Conservation (phyloP, 2,888 invertebrate genomes). For the Dorcus hopei region DNA sequence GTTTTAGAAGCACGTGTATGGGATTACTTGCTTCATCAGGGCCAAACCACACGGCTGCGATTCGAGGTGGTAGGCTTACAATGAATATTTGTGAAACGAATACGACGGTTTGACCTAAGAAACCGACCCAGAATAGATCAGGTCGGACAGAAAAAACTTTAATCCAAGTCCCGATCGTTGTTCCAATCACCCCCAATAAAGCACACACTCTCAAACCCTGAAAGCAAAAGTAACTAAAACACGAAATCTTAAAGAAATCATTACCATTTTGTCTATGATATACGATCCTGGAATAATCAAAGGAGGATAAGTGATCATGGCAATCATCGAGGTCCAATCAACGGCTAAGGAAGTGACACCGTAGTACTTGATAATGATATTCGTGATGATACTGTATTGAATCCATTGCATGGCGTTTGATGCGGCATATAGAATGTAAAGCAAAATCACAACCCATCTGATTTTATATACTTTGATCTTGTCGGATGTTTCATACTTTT, state of each 20-base stretch:
- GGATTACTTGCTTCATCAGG: slow-evolving; percentile 79
- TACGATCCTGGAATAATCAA: slow-evolving; percentile 94
- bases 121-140: slow-evolving; percentile 79
- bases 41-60: slow-evolving; percentile 97
- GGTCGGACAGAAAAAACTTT: slow-evolving; percentile 82
- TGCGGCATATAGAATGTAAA: slow-evolving; percentile 87
- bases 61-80: slow-evolving; percentile 81
- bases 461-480: slow-evolving; percentile 49
- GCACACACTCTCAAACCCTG: slow-evolving; percentile 80
- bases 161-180: slow-evolving; percentile 83
- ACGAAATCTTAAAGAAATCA: not conserved
- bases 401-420: slow-evolving; percentile 95
- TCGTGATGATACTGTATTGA: slow-evolving; percentile 88
- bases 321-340: slow-evolving; percentile 95
- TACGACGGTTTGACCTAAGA: slow-evolving; percentile 83
- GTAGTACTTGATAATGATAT: slow-evolving; percentile 75
- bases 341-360: slow-evolving; percentile 67
- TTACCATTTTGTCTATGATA: slow-evolving; percentile 87
- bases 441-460: slow-evolving; percentile 78
- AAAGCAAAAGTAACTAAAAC: slow-evolving; percentile 2
- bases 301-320: slow-evolving; percentile 92
- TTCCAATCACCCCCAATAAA: slow-evolving; percentile 77
- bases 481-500: not conserved
- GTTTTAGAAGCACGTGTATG: not conserved
- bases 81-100: slow-evolving; percentile 89